Percentiles rank a stretch among this genome's conserved stretches.
These are phyloP conservation scores for Nematopogon swammerdamellus DNA, from an alignment of 2,888 invertebrate species.

Conservation along the genomic window DNA sequence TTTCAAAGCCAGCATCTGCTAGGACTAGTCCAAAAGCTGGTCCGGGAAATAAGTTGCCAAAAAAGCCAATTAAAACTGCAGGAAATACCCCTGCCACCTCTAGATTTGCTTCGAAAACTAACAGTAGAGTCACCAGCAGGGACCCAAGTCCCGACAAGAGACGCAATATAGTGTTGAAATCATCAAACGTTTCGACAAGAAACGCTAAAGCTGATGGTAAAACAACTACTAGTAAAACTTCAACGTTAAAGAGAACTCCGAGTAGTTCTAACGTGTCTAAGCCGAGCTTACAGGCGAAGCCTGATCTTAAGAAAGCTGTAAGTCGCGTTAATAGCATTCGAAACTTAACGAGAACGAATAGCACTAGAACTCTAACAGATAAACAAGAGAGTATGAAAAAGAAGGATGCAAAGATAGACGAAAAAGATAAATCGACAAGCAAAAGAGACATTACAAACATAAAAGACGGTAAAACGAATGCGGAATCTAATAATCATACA, in stretches of 20 bases:
- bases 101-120: constrained; percentile 41
- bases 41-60: constrained; percentile 18
- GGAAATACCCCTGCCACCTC: constrained; percentile 36
- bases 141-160: constrained; percentile 44
- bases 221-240: constrained; percentile 20
- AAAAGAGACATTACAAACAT: neutral
- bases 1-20: constrained; percentile 28
- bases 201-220: constrained; percentile 16
- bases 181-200: neutral
- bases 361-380: constrained; percentile 31
- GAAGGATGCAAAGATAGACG: constrained; percentile 18
- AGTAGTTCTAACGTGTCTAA: constrained; percentile 31
- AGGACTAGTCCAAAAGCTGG: constrained; percentile 29
- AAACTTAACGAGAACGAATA: constrained; percentile 36
- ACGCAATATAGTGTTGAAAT: constrained; percentile 14
- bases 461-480: too few species aligned
- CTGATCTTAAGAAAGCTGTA: constrained; percentile 35
- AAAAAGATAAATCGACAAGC: constrained; percentile 12
- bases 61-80: constrained; percentile 30
- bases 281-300: constrained; percentile 23
- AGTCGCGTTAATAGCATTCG: constrained; percentile 41
- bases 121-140: constrained; percentile 36
- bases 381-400: constrained; percentile 11
- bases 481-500: neutral
- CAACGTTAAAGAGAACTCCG: constrained; percentile 22